Conservation (phyloP, 2,888 invertebrate species). For the Leptinotarsa rubiginosa region DNA sequence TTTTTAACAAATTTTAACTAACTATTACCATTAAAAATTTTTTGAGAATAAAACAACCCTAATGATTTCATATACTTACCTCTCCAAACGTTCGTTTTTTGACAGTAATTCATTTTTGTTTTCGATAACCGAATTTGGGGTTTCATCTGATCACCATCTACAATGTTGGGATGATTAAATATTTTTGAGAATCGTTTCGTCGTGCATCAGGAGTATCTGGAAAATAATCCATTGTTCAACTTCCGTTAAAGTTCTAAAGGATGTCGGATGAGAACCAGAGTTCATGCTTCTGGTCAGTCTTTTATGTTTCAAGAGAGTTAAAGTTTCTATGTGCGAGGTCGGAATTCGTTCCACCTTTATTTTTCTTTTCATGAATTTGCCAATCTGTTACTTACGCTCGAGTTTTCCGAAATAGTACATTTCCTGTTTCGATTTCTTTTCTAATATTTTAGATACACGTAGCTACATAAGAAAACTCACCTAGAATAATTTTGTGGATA, state of each 20-base stretch:
- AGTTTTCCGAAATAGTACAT: not conserved
- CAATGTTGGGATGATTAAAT: no score
- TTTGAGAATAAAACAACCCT: no score
- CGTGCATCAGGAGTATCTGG: not conserved
- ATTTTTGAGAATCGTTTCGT: not conserved
- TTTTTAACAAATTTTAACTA: no score
- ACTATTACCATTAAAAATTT: no score
- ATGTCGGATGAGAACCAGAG: not conserved
- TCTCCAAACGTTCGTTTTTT: no score
- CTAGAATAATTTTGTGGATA: no score
- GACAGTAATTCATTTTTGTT: no score
- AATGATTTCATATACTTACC: no score
- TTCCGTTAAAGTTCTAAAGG: not conserved
- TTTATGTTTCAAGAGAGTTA: slow-evolving; percentile 4
- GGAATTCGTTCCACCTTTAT: not conserved
- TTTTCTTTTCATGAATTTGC: not conserved
- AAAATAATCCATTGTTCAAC: slow-evolving; percentile 1
- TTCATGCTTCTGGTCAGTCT: slow-evolving; percentile 13
- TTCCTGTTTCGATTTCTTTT: not conserved
- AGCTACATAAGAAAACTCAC: no score
- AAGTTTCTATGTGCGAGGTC: not conserved
- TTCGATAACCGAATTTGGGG: no score
- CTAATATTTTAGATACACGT: no score
- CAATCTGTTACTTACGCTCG: not conserved
- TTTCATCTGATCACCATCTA: no score